Evolutionary conservation across 2,113 vertebrate genomes (phyloP), one percentile per base, ranked within the genome.

Genomic region (Athene cunicularia): DNA sequence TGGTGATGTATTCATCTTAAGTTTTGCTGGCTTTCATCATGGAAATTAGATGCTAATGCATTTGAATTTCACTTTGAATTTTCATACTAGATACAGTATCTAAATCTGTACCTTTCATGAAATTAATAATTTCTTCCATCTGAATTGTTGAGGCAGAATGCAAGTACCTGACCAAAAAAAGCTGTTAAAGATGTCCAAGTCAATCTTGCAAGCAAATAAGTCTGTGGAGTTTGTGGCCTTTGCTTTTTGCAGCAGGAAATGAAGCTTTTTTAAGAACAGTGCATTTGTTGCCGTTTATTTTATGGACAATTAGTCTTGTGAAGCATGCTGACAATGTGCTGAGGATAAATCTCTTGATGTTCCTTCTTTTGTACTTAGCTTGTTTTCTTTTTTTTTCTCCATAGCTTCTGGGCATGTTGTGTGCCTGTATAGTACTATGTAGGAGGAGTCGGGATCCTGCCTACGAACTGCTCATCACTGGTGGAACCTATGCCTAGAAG

Each of bases 381-480:
- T 94, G 80, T 59, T 91, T 79, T 97, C 82, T 73, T 72, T 98
- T 90, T 68, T 68, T 86, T 67, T 60, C 73, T 70, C 98, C 45
- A 1, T 86, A 99, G 99, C 98, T 99, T 93, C 98, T 99, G 98
- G 99, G 99, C 87, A 99, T 99, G 99, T 95, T 99, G 95, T 99
- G 99, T 83, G 99, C 99, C 7, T 99, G 99, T 93, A 97, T 99
- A 35, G 99, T 99, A 71, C 90, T 99, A 91, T 99, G 99, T 97
- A 98, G 98, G 96, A 98, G 99, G 97, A 98, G 98, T 97, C 98
- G 98, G 95, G 99, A 99, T 84, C 99, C 99, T 81, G 98, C 99
- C n/a, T 99, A 99, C 0, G 99, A 99, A 91, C 99, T 99, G 24
- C 99, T 99, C 76, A 98, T 99, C 96, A 98, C 98, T 8, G 99